Percentiles rank a stretch among this genome's conserved stretches.
These are phyloP conservation scores for Papilio protenor DNA, from an alignment of 2,888 invertebrate species.

Conservation along the genomic window DNA sequence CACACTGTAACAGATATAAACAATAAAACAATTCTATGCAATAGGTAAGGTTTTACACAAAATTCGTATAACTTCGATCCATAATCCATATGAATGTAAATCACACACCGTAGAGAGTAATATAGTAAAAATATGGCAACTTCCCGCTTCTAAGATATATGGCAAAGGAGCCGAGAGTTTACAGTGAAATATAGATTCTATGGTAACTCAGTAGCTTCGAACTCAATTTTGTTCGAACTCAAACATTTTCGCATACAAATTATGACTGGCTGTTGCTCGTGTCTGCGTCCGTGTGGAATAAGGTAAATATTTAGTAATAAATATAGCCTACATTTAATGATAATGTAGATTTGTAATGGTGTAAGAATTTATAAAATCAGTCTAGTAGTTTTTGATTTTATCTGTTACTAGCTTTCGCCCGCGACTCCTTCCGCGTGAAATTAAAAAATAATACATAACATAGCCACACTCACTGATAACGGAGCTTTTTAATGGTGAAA, in stretches of 20 bases:
- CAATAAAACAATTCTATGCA: no score
- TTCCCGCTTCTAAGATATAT: conserved; percentile 52
- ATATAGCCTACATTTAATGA: no score
- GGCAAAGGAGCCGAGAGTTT: conserved; percentile 50
- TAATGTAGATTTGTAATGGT: no score
- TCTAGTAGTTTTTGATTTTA: background rate
- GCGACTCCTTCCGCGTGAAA: no score
- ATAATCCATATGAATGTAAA: conserved; percentile 56
- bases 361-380: no score
- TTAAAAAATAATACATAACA: no score
- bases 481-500: no score
- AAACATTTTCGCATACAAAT: background rate
- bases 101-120: conserved; percentile 54
- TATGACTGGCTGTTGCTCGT: background rate
- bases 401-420: background rate
- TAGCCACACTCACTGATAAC: no score
- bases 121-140: conserved; percentile 56
- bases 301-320: no score
- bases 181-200: conserved; percentile 46
- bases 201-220: conserved; percentile 23
- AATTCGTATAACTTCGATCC: conserved; percentile 35
- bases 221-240: conserved; percentile 21
- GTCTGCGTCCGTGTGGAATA: no score
- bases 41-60: background rate
- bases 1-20: no score